Evolutionary conservation across 2,797 vertebrate genomes (phyloP), one percentile per base, ranked within the genome.

Genomic region (Megaceryle alcyon): DNA sequence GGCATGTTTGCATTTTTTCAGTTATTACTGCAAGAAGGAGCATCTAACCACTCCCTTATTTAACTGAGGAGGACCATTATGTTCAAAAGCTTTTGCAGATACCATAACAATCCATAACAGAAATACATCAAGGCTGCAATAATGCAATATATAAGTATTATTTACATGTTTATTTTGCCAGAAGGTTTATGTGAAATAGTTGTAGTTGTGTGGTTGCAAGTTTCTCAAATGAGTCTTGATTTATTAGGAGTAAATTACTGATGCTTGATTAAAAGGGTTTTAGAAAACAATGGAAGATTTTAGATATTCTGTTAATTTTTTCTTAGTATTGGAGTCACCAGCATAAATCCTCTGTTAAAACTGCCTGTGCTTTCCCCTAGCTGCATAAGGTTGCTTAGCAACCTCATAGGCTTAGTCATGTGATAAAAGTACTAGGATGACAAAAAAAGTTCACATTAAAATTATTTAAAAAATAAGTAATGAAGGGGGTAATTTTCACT

Each of bases 341-440:
- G 79, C 70, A 88, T 96, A 96, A 96, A 97, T 96, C 91, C 92
- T 70, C 84, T 96, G 54, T 93, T 94, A 89, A 92, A 84, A 63
- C 77, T 83, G 66, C 41, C 80, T 92, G 49, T 75, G 65, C 60
- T 97, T 96, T 97, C 82, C 91, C 53, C 69, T 69, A 68, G 60
- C 51, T 69, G 72, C 64, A 92, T 75, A 60, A 84, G 14, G 97
- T 98, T 96, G 96, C 98, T 92, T 97, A 97, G 97, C 97, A 98
- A 98, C 97, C 25, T 29, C 56, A 35, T 93, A 92, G 48, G 77
- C 93, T 97, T 92, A 97, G 79, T 94, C 97, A 95, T 86, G 65
- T 92, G 97, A 95, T 94, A 75, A 93, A 97, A 97, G 73, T 60
- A 93, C 51, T 94, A 78, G 76, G 77, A 93, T 94, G 92, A 85